These are phyloP conservation scores for Hedychridium roseum DNA, from an alignment of 2,888 invertebrate genomes.

Conservation along the genomic window DNA sequence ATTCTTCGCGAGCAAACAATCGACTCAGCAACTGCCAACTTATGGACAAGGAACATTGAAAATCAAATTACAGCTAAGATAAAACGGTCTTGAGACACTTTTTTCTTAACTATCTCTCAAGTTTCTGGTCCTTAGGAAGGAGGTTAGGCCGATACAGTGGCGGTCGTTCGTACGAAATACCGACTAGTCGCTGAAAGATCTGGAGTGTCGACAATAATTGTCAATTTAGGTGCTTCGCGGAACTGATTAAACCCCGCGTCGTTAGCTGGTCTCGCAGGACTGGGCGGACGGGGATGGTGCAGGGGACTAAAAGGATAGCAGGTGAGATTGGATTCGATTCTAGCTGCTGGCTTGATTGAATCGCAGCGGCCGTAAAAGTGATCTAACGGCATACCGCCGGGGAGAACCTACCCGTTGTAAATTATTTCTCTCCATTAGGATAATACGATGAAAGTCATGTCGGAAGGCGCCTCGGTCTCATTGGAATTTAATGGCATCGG, in stretches of 20 bases:
- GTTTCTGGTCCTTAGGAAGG: too few species aligned
- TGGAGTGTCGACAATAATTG: constrained; percentile 45
- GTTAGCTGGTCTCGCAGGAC: constrained; percentile 6
- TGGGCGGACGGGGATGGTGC: not conserved
- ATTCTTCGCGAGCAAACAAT: too few species aligned
- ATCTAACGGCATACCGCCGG: not conserved
- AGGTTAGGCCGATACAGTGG: constrained; percentile 7
- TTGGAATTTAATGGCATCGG: too few species aligned
- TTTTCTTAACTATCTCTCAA: too few species aligned
- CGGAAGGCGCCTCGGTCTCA: too few species aligned
- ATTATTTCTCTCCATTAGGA: not conserved
- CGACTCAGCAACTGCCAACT: too few species aligned
- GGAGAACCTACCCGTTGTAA: not conserved
- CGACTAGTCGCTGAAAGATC: too few species aligned
- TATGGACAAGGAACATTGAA: too few species aligned
- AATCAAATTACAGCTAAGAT: too few species aligned
- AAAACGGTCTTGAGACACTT: too few species aligned
- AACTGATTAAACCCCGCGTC: constrained; percentile 36
- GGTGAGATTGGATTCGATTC: constrained; percentile 4
- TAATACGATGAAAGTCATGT: too few species aligned
- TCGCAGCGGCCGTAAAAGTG: constrained; percentile 1
- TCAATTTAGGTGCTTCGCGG: constrained; percentile 42
- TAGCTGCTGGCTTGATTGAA: constrained; percentile 3
- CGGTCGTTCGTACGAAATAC: constrained; percentile 13
- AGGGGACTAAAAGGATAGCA: not conserved